These are phyloP conservation scores for Eristalis arbustorum DNA, from an alignment of 2,888 invertebrate genomes.

Conservation along the genomic window DNA sequence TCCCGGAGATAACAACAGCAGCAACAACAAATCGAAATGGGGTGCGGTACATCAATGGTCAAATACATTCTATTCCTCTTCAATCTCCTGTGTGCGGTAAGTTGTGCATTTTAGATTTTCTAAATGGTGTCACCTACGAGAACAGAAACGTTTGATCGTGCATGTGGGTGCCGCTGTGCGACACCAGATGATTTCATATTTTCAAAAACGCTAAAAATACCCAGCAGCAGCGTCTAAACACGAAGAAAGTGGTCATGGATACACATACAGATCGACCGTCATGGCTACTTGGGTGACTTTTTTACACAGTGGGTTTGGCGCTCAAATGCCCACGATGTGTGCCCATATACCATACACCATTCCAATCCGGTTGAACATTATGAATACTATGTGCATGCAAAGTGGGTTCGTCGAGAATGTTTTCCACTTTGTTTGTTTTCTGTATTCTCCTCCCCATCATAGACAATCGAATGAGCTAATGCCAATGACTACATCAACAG, in stretches of 20 bases:
- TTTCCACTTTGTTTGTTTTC: background rate
- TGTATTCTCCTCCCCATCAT: background rate
- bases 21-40: constrained; percentile 82
- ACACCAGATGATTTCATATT: constrained; percentile 48
- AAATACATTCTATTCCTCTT: constrained; percentile 92
- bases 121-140: background rate
- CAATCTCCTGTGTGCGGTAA: constrained; percentile 89
- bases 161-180: constrained; percentile 18
- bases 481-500: constrained; percentile 61
- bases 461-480: constrained; percentile 4
- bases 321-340: constrained; percentile 26
- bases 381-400: background rate
- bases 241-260: constrained; percentile 1
- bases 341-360: background rate
- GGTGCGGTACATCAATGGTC: constrained; percentile 88
- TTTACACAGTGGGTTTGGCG: constrained; percentile 22
- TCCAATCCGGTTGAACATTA: constrained; percentile 31
- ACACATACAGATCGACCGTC: background rate
- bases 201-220: constrained; percentile 36
- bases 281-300: background rate
- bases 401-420: background rate
- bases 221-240: background rate
- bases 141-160: background rate
- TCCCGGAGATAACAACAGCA: background rate
- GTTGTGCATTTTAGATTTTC: constrained; percentile 77